phyloP scores from a whole-genome alignment of 2,888 invertebrate genomes.

The Ophonus ardosiacus region DNA sequence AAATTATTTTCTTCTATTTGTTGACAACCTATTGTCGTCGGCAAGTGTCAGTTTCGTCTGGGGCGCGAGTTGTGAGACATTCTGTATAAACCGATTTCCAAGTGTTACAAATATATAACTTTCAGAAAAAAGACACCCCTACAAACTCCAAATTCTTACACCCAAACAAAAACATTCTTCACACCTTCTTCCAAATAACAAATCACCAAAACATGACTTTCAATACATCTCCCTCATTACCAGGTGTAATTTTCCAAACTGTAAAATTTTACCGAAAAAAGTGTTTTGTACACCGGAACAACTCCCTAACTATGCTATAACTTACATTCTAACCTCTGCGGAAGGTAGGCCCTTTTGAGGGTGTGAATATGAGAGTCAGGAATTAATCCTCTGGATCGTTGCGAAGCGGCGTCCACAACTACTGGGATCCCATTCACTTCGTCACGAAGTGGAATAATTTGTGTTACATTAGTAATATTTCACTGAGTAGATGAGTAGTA shows the following conservation, averaged over 20 bases:
- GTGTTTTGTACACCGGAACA: background rate
- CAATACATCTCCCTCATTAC: conserved; percentile 9
- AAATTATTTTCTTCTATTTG: no score
- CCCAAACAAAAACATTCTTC: background rate
- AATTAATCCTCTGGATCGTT: conserved; percentile 57
- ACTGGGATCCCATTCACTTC: conserved; percentile 44
- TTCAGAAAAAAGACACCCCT: background rate
- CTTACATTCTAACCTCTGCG: background rate
- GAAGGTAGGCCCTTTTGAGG: conserved; percentile 42
- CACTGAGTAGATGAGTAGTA: background rate
- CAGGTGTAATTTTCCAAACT: background rate
- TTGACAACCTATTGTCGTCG: no score
- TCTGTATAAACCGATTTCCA: no score
- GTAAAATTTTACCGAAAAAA: background rate
- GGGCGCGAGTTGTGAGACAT: no score
- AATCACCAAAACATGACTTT: background rate
- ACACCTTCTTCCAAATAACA: background rate
- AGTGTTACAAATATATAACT: background rate
- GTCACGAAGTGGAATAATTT: conserved; percentile 58
- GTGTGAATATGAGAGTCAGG: conserved; percentile 18
- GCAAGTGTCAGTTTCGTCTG: no score
- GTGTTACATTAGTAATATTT: conserved; percentile 42
- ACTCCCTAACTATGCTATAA: no score
- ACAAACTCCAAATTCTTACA: background rate
- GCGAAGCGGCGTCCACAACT: conserved; percentile 34